phyloP scores from a whole-genome alignment of 1,140 invertebrate genomes.

The Campoletis sonorensis region DNA sequence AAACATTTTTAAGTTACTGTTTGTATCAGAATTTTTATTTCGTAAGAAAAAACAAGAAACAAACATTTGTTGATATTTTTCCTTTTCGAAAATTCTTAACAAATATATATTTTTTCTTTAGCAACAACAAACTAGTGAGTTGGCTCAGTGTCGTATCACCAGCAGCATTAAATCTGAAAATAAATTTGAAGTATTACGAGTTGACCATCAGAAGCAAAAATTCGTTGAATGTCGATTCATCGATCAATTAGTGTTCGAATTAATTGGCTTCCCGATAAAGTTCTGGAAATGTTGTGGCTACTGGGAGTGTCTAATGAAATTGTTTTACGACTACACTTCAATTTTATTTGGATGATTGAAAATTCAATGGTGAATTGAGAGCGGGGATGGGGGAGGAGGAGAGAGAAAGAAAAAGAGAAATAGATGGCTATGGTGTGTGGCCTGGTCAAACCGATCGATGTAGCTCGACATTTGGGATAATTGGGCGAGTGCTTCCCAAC shows the following conservation, averaged over 20 bases:
- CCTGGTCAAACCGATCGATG: conserved; percentile 18
- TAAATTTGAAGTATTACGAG: conserved; percentile 65
- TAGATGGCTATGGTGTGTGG: background rate
- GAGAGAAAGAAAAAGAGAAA: background rate
- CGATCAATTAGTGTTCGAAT: too few species aligned
- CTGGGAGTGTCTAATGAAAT: too few species aligned
- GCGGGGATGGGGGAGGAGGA: background rate
- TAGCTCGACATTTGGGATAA: conserved; percentile 15
- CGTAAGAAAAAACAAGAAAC: background rate
- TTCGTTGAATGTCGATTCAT: too few species aligned
- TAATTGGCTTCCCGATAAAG: background rate
- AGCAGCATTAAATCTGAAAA: conserved; percentile 64
- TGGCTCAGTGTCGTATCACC: conserved; percentile 70
- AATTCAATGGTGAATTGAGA: background rate
- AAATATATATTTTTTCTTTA: conserved; percentile 54
- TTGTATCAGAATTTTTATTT: background rate
- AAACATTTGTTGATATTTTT: conserved; percentile 25
- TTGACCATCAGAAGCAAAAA: conserved; percentile 61
- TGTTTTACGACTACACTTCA: too few species aligned
- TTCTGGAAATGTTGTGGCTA: background rate
- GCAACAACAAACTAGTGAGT: conserved; percentile 73
- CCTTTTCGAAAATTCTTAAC: background rate
- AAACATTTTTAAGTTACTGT: too few species aligned
- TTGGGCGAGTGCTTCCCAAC: background rate
- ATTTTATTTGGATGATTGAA: background rate